Base-by-base conservation (phyloP, 1,140 invertebrate genomes). In the Danaus plexippus region DNA sequence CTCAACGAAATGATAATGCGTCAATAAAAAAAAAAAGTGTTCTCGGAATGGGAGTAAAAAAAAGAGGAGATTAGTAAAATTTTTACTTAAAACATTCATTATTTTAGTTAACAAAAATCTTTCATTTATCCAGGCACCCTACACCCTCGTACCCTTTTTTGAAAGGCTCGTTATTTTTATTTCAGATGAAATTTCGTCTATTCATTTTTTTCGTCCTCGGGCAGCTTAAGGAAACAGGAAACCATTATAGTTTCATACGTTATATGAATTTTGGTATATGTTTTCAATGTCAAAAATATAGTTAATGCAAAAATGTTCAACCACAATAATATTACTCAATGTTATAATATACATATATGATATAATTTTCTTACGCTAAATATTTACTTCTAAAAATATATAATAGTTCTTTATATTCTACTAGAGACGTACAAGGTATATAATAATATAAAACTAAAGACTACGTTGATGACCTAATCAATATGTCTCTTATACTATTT, bases 221-320 rank as follows among this genome's bases (percentile, higher is more conserved):
- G 58, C 55, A 63, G 67, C 65, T 73, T 57, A 68, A 79, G 75
- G 78, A 81, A 84, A 64, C 78, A 71, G 80, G 78, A 84, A 81
- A 70, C 80, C 80, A 84, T 84, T 82, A 84, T 65, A 57, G 66
- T 73, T 68, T 61, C 71, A 76, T 73, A 70, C 73, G 71, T 76
- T 66, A 63, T 63, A 60, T 59, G 68, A 75, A 69, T 74, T 81
- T 80, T 49, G 71, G 74, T 52, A 64, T 67, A 52, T 40, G 45
- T 47, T 54, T 32, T 32, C 22, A 32, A 32, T 32, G 22, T 32
- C 22, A 32, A 32, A 32, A 32, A 32, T 32, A 32, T 22, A 22
- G 18, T 22, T 22, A 22, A 22, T 6, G 18, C 18, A 22, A 22
- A 22, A 22, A 22, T 22, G 6, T 32, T 32, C 22, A 4, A 32